These are phyloP conservation scores for Zingel zingel DNA, from an alignment of 2,113 vertebrate species.

Conservation along the genomic window DNA sequence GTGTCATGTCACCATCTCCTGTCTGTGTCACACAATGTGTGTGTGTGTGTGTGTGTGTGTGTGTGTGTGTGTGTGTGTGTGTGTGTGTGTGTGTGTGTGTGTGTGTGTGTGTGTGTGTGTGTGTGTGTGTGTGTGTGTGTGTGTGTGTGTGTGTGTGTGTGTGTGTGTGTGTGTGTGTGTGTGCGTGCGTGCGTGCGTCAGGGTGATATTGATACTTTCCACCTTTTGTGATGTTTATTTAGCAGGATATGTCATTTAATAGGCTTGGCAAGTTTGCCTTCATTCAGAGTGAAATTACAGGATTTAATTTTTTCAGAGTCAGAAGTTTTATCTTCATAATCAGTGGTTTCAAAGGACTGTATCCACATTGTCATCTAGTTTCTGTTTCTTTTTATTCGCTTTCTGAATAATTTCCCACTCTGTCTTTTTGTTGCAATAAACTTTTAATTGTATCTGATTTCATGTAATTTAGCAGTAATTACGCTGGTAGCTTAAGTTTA, in stretches of 20 bases:
- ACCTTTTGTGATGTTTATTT: constrained; percentile 24
- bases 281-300: constrained; percentile 47
- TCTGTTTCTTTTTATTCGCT: background rate
- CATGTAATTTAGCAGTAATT: constrained; percentile 41
- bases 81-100: constrained; percentile 1
- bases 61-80: background rate
- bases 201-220: constrained; percentile 19
- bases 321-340: constrained; percentile 18
- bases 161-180: background rate
- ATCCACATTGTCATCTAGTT: background rate
- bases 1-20: constrained; percentile 24
- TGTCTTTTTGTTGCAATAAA: constrained; percentile 20
- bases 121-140: background rate
- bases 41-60: constrained; percentile 12
- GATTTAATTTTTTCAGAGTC: constrained; percentile 1
- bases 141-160: constrained; percentile 8
- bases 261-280: background rate
- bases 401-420: background rate
- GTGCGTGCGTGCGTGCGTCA: background rate
- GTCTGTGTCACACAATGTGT: constrained; percentile 11
- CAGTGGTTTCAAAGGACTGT: constrained; percentile 7
- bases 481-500: background rate
- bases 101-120: background rate
- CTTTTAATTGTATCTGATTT: constrained; percentile 27
- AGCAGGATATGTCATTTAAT: constrained; percentile 26